Conservation (phyloP, 2,888 invertebrate species). For the Pterostichus niger region DNA sequence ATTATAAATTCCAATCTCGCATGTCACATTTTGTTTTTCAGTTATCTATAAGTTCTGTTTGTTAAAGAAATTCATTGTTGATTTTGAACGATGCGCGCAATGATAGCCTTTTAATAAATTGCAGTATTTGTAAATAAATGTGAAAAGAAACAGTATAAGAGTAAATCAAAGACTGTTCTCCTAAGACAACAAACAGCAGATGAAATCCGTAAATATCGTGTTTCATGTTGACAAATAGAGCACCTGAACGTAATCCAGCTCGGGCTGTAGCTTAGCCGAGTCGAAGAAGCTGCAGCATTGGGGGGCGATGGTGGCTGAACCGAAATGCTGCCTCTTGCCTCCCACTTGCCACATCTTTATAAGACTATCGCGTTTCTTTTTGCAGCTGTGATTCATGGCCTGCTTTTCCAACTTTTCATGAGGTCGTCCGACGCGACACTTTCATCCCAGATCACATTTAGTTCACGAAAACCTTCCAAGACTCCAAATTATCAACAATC, state of each 20-base stretch:
- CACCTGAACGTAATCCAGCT: constrained; percentile 48
- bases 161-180: constrained; percentile 31
- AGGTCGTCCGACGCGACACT: constrained; percentile 58
- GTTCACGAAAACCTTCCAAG: not conserved
- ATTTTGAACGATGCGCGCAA: too few relatives aligned
- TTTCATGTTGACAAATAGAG: constrained; percentile 55
- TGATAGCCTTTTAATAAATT: too few relatives aligned
- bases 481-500: constrained; percentile 1
- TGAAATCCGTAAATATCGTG: constrained; percentile 48
- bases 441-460: constrained; percentile 23
- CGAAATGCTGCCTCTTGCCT: not conserved
- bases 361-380: constrained; percentile 56
- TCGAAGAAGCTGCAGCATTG: not conserved
- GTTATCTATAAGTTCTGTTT: too few relatives aligned
- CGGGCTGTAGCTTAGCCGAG: not conserved
- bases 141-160: not conserved
- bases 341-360: constrained; percentile 62
- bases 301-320: not conserved
- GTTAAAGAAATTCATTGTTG: too few relatives aligned
- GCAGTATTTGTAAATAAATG: too few relatives aligned
- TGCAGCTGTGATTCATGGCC: constrained; percentile 59
- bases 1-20: too few relatives aligned
- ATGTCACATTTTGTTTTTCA: too few relatives aligned
- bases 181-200: constrained; percentile 9
- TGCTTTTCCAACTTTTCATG: constrained; percentile 62